phyloP scores from a whole-genome alignment of 2,113 vertebrate genomes.

The Nicator chloris region DNA sequence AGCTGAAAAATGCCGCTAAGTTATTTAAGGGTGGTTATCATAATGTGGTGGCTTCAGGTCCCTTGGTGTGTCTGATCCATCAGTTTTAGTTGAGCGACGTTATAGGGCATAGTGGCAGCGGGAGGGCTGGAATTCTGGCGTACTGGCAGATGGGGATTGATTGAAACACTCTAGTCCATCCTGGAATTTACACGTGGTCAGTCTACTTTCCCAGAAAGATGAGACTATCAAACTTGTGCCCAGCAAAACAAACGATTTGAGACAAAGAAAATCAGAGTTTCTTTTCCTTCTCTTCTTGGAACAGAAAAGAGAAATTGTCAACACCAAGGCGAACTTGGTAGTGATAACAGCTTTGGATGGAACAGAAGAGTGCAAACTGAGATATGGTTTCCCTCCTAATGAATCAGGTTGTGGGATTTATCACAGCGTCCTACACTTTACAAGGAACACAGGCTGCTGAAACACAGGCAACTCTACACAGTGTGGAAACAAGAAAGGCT shows the following conservation, averaged over 20 bases:
- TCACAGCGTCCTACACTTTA: neutral
- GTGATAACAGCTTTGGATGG: neutral
- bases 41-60: neutral
- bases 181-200: neutral
- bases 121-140: neutral
- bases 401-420: neutral
- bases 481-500: neutral
- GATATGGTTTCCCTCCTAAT: neutral
- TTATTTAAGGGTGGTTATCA: no score
- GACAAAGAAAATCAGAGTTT: neutral
- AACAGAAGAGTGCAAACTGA: neutral
- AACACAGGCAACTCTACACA: neutral
- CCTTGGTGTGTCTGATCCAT: neutral
- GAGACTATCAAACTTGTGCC: neutral
- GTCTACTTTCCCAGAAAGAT: neutral
- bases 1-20: no score
- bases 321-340: neutral
- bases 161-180: rapidly evolving
- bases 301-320: neutral
- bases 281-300: neutral
- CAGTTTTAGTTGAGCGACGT: neutral
- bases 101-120: neutral
- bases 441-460: neutral
- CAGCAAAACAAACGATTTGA: neutral
- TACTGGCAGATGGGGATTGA: neutral